phyloP scores from a whole-genome alignment of 30 jellyfish, hydroid and myxozoan genomes.

The Haliclystus octoradiatus region DNA sequence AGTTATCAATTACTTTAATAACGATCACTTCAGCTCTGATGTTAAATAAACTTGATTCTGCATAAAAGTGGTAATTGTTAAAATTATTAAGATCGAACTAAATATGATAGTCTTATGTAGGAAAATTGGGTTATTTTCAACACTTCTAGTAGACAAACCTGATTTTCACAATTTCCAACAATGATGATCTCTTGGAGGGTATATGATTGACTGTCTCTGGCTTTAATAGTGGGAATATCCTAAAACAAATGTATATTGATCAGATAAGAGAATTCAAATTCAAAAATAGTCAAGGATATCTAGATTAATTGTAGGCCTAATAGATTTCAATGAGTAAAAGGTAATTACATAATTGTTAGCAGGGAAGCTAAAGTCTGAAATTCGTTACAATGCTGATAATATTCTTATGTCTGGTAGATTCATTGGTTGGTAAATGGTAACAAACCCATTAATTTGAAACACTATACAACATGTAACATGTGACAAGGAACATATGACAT shows the following conservation, averaged over 20 bases:
- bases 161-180: conserved; percentile 70
- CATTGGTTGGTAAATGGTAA: too few species aligned
- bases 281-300: too few species aligned
- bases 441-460: too few species aligned
- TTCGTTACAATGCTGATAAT: too few species aligned
- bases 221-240: conserved; percentile 18
- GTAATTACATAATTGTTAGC: not conserved
- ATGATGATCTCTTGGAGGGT: conserved; percentile 39
- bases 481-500: too few species aligned
- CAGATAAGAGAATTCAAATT: too few species aligned
- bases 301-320: too few species aligned
- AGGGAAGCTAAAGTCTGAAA: not conserved
- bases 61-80: not conserved
- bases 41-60: not conserved
- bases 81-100: not conserved
- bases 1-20: too few species aligned
- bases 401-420: too few species aligned
- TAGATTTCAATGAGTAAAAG: not conserved
- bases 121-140: not conserved
- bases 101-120: not conserved
- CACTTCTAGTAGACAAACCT: too few species aligned
- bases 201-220: not conserved
- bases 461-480: too few species aligned
- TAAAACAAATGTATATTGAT: conserved; percentile 3
- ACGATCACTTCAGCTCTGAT: too few species aligned